Evolutionary conservation across 2,797 vertebrate species (phyloP).

Genomic region (Sebastes glaucus): DNA sequence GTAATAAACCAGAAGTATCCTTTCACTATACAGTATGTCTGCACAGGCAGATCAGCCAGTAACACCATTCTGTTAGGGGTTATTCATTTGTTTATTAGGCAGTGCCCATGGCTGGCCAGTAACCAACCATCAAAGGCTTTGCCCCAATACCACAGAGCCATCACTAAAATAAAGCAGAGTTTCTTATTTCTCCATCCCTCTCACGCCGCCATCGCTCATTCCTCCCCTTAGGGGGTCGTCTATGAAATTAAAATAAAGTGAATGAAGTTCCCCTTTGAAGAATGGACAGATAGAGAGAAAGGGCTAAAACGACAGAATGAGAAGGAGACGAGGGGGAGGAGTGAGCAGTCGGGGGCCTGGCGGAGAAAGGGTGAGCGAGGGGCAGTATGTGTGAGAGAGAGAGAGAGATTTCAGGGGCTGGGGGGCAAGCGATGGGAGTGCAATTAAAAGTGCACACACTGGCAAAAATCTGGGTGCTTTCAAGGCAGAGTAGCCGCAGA

Average conservation of each 20-base stretch:
- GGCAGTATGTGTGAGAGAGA: constrained; percentile 43
- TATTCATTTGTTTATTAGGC: constrained; percentile 66
- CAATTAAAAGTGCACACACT: constrained; percentile 89
- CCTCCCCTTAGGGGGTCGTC: constrained; percentile 75
- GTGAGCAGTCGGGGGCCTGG: constrained; percentile 56
- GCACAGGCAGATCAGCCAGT: constrained; percentile 23
- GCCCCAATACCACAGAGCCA: constrained; percentile 64
- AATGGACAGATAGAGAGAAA: constrained; percentile 81
- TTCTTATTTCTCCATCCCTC: constrained; percentile 66
- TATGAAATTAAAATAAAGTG: constrained; percentile 86
- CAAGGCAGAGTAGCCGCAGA: constrained; percentile 78
- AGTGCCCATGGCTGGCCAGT: constrained; percentile 57
- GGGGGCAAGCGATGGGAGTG: constrained; percentile 81
- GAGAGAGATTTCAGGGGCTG: constrained; percentile 64
- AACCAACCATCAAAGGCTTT: constrained; percentile 72
- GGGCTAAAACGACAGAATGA: constrained; percentile 72
- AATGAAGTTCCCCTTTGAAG: constrained; percentile 86
- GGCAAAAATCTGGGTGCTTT: constrained; percentile 81
- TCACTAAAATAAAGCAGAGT: constrained; percentile 72
- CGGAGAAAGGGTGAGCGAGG: constrained; percentile 68
- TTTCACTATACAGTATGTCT: neutral
- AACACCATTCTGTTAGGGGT: constrained; percentile 39
- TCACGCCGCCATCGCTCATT: constrained; percentile 62
- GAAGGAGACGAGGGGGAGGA: constrained; percentile 62
- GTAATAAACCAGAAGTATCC: constrained; percentile 1